Conservation (phyloP, 2,888 invertebrate species). For the Ischnura elegans region DNA sequence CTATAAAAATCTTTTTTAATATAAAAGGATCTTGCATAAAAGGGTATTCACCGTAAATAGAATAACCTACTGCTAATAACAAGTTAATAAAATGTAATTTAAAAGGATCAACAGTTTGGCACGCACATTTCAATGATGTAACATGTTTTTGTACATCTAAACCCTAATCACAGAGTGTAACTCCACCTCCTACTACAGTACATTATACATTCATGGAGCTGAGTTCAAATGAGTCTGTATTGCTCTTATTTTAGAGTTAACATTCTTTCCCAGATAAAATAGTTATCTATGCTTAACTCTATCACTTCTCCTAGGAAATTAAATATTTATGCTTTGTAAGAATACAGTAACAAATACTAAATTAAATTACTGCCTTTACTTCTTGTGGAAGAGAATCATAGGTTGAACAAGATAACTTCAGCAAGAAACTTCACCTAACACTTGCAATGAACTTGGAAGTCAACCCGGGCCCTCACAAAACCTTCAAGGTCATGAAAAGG, state of each 20-base stretch:
- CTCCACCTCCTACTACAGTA: constrained; percentile 9
- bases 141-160: constrained; percentile 27
- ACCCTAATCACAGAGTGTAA: constrained; percentile 45
- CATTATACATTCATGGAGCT: constrained; percentile 11
- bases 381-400: constrained; percentile 21
- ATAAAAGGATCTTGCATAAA: neutral
- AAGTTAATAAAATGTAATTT: constrained; percentile 64
- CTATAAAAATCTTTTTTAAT: constrained; percentile 21
- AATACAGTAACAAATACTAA: constrained; percentile 13
- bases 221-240: constrained; percentile 36
- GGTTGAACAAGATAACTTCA: neutral
- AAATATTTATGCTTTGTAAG: constrained; percentile 16
- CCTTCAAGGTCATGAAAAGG: constrained; percentile 4
- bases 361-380: neutral
- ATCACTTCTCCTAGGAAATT: constrained; percentile 30
- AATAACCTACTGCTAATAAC: constrained; percentile 43
- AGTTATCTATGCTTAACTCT: constrained; percentile 20
- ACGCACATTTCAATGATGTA: constrained; percentile 48
- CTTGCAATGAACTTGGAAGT: neutral
- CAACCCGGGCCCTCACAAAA: neutral
- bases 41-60: neutral
- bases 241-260: constrained; percentile 50
- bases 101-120: constrained; percentile 65
- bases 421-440: constrained; percentile 10
- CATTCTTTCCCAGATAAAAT: constrained; percentile 30